phyloP scores from a whole-genome alignment of 2,797 vertebrate species.

The Anableps anableps region DNA sequence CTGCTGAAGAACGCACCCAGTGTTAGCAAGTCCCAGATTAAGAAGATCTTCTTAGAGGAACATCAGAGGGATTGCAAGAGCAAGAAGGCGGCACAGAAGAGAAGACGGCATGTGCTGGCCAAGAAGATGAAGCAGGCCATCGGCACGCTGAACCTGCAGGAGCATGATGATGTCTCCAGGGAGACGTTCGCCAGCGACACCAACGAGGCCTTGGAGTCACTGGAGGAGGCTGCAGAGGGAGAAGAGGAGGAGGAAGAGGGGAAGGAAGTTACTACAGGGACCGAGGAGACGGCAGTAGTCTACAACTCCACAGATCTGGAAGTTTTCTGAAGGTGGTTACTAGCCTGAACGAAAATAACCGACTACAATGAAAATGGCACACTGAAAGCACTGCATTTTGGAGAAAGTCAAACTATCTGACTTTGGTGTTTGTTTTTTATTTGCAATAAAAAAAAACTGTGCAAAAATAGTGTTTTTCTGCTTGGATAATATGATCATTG shows the following conservation, averaged over 20 bases:
- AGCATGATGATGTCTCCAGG: conserved; percentile 93
- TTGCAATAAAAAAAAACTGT: conserved; percentile 12
- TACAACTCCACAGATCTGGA: conserved; percentile 91
- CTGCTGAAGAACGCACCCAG: conserved; percentile 93
- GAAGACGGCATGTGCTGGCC: conserved; percentile 87
- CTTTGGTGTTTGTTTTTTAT: conserved; percentile 3
- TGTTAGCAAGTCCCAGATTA: conserved; percentile 87
- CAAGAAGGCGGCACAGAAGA: conserved; percentile 94
- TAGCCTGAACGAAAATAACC: conserved; percentile 9
- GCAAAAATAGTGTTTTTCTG: background rate
- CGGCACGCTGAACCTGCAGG: conserved; percentile 91
- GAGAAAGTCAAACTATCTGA: conserved; percentile 7
- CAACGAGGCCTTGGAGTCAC: conserved; percentile 91
- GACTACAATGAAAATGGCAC: background rate
- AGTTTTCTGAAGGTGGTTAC: conserved; percentile 83
- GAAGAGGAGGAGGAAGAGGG: conserved; percentile 51
- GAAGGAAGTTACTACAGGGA: conserved; percentile 83
- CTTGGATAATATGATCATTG: background rate
- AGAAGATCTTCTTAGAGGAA: conserved; percentile 91
- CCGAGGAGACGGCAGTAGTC: conserved; percentile 89
- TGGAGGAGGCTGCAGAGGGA: conserved; percentile 87
- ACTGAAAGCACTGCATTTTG: conserved; percentile 20
- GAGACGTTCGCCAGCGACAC: conserved; percentile 98
- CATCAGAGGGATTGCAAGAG: conserved; percentile 87
- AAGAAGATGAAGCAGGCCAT: conserved; percentile 98